These are phyloP conservation scores for Hirudinaria manillensis DNA, from an alignment of 2,888 invertebrate genomes.

Conservation along the genomic window DNA sequence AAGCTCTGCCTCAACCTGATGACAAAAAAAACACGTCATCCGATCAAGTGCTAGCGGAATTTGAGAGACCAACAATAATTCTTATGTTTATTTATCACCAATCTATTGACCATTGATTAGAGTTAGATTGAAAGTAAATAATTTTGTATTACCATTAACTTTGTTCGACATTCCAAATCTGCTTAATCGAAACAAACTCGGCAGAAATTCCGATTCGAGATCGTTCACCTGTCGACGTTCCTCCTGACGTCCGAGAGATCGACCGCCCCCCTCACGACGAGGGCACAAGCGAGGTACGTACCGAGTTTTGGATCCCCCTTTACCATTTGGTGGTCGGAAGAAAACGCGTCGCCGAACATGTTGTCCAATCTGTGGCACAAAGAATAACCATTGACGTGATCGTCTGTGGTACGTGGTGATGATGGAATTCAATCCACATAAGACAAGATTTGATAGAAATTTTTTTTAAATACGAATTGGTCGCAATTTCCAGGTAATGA, in stretches of 20 bases:
- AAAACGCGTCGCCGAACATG: conserved; percentile 55
- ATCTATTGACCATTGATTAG: no score
- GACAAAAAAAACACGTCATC: no score
- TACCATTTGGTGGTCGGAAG: conserved; percentile 52
- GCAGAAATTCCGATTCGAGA: not conserved
- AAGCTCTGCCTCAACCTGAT: conserved; percentile 48
- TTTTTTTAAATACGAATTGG: not conserved
- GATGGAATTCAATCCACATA: not conserved
- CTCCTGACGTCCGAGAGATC: conserved; percentile 54
- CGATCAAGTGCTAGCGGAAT: no score
- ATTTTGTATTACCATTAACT: no score
- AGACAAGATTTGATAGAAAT: not conserved
- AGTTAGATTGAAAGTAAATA: no score
- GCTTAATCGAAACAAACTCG: not conserved
- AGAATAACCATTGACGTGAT: not conserved
- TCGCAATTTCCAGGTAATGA: not conserved
- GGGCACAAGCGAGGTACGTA: conserved; percentile 54
- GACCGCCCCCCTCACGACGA: conserved; percentile 54
- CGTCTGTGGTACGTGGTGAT: not conserved
- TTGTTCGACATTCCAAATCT: no score
- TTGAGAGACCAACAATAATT: no score
- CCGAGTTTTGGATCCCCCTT: conserved; percentile 51
- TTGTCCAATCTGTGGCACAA: conserved; percentile 49
- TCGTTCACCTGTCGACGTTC: conserved; percentile 53
- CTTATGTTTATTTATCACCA: no score